phyloP scores from a whole-genome alignment of 2,888 invertebrate genomes.

The Notocelia uddmanniana region DNA sequence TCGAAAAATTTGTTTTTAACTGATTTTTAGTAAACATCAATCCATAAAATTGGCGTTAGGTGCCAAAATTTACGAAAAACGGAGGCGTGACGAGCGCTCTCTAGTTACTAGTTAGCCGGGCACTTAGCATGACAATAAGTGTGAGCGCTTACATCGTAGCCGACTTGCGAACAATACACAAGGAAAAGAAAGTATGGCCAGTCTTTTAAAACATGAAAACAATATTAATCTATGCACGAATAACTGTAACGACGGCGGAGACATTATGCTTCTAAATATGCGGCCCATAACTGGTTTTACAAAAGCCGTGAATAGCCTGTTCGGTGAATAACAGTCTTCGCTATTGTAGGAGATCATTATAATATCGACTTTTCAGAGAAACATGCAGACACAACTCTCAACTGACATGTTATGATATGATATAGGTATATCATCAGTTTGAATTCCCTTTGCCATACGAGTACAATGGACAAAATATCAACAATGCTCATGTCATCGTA shows the following conservation, averaged over 20 bases:
- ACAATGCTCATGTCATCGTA: slow-evolving; percentile 11
- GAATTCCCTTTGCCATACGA: not conserved
- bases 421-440: slow-evolving; percentile 16
- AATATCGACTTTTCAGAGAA: slow-evolving; percentile 22
- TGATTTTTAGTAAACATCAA: not conserved
- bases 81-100: slow-evolving; percentile 37
- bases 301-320: slow-evolving; percentile 40
- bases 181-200: slow-evolving; percentile 58
- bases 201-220: slow-evolving; percentile 51
- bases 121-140: slow-evolving; percentile 51
- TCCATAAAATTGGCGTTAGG: slow-evolving; percentile 1
- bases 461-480: slow-evolving; percentile 9
- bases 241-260: slow-evolving; percentile 49
- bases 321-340: slow-evolving; percentile 28
- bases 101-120: slow-evolving; percentile 33
- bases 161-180: slow-evolving; percentile 41
- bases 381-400: slow-evolving; percentile 9
- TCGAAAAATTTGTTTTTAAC: not conserved
- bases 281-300: slow-evolving; percentile 32
- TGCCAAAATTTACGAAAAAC: slow-evolving; percentile 24
- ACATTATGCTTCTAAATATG: slow-evolving; percentile 41
- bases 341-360: slow-evolving; percentile 12
- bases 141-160: slow-evolving; percentile 31
- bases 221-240: slow-evolving; percentile 52
- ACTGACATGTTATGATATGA: slow-evolving; percentile 31